These are phyloP conservation scores for Tubulanus polymorphus DNA, from an alignment of 2,888 invertebrate species.

Conservation along the genomic window DNA sequence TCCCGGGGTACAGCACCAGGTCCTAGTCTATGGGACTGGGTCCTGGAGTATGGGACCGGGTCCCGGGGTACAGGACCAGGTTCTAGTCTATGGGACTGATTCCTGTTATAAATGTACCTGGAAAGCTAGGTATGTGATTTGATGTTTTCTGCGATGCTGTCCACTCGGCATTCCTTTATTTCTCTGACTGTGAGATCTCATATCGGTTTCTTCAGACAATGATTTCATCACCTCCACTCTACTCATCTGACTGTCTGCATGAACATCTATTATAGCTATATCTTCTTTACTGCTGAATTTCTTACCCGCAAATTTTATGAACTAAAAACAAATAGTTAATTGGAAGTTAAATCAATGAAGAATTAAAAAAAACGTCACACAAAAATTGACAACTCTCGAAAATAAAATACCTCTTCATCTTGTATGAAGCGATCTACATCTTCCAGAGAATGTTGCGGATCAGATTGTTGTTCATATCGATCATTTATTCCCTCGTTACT, in stretches of 20 bases:
- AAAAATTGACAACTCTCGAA: background rate
- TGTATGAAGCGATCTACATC: constrained; percentile 20
- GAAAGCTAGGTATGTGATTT: constrained; percentile 91
- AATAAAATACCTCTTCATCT: constrained; percentile 22
- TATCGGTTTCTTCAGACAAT: constrained; percentile 41
- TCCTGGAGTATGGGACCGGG: too few species aligned
- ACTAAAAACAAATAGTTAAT: constrained; percentile 29
- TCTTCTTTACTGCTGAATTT: constrained; percentile 61
- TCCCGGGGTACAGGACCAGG: too few species aligned
- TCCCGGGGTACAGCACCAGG: too few species aligned
- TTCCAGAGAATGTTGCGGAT: constrained; percentile 10
- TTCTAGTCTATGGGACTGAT: too few species aligned
- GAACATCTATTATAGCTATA: constrained; percentile 74
- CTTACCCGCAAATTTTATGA: constrained; percentile 63
- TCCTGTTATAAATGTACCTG: constrained; percentile 60
- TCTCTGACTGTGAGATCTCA: constrained; percentile 25
- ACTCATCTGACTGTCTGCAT: constrained; percentile 74
- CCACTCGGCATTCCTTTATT: constrained; percentile 60
- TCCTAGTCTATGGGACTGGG: too few species aligned
- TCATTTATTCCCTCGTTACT: too few species aligned
- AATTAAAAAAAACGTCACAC: background rate
- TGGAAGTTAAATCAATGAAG: background rate
- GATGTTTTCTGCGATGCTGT: constrained; percentile 75
- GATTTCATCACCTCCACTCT: constrained; percentile 76
- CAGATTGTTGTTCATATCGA: too few species aligned